A percentile compares a stretch with the other conserved stretches of the same genome.
Evolutionary conservation across 2,113 vertebrate species (phyloP).

Genomic region (Gobio gobio): DNA sequence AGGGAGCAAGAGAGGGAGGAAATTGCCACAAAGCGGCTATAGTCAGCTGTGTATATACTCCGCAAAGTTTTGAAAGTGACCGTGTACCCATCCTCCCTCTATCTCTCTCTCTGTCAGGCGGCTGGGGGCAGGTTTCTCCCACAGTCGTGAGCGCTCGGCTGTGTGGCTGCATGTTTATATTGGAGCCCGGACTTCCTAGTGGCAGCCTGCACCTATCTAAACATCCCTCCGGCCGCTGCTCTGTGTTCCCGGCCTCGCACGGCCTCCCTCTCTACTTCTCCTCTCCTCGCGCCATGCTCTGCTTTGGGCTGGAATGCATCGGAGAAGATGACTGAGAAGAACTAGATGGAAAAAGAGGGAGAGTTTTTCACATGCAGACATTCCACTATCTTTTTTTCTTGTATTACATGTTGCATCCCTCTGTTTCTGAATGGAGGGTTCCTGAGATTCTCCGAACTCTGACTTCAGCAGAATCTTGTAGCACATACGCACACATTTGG

Average conservation of each 20-base stretch:
- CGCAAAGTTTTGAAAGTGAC: slow-evolving; percentile 75
- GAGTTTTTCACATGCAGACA: slow-evolving; percentile 58
- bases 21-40: slow-evolving; percentile 67
- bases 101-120: slow-evolving; percentile 65
- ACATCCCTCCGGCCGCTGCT: slow-evolving; percentile 81
- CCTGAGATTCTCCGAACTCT: slow-evolving; percentile 14
- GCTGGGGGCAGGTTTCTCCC: slow-evolving; percentile 82
- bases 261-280: slow-evolving; percentile 44
- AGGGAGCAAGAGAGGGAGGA: slow-evolving; percentile 52
- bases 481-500: background rate
- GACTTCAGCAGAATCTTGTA: slow-evolving; percentile 25
- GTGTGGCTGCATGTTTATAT: slow-evolving; percentile 84
- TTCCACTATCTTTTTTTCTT: slow-evolving; percentile 32
- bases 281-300: slow-evolving; percentile 15
- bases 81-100: slow-evolving; percentile 72
- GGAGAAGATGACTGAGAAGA: slow-evolving; percentile 32
- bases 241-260: slow-evolving; percentile 76
- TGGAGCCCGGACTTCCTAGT: slow-evolving; percentile 85
- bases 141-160: slow-evolving; percentile 80
- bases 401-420: slow-evolving; percentile 55
- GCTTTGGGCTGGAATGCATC: slow-evolving; percentile 54
- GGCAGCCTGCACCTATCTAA: slow-evolving; percentile 86
- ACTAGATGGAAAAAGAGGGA: slow-evolving; percentile 39
- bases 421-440: slow-evolving; percentile 53
- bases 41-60: slow-evolving; percentile 79